These are phyloP conservation scores for Anser cygnoides DNA, from an alignment of 2,113 vertebrate genomes.

Conservation along the genomic window DNA sequence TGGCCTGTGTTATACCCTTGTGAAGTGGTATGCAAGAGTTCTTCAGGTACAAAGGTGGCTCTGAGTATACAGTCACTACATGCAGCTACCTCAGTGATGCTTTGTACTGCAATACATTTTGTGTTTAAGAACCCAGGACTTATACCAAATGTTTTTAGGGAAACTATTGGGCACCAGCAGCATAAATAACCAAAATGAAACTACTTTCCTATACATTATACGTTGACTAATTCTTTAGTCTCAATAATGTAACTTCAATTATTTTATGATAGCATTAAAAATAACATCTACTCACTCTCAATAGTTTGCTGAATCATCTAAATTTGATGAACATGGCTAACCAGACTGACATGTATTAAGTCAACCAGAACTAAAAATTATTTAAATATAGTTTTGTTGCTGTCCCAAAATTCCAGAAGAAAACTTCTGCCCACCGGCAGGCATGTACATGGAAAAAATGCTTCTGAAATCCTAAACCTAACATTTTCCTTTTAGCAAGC, in stretches of 20 bases:
- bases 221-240: background rate
- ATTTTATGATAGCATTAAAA: background rate
- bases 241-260: background rate
- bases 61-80: background rate
- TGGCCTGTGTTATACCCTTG: background rate
- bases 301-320: background rate
- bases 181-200: background rate
- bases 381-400: background rate
- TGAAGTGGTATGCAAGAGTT: background rate
- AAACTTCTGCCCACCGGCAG: background rate
- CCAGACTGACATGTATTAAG: background rate
- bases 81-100: background rate
- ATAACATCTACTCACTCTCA: background rate
- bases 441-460: background rate
- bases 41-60: background rate
- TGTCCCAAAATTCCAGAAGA: background rate
- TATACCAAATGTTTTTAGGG: background rate
- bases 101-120: background rate
- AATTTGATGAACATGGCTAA: background rate
- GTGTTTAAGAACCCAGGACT: background rate
- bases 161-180: background rate
- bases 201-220: background rate
- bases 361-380: background rate
- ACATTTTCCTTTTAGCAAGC: background rate
- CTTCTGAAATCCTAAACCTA: constrained; percentile 12